These are phyloP conservation scores for Drosophila sproati DNA, from an alignment of 1,140 invertebrate species.

Conservation along the genomic window DNA sequence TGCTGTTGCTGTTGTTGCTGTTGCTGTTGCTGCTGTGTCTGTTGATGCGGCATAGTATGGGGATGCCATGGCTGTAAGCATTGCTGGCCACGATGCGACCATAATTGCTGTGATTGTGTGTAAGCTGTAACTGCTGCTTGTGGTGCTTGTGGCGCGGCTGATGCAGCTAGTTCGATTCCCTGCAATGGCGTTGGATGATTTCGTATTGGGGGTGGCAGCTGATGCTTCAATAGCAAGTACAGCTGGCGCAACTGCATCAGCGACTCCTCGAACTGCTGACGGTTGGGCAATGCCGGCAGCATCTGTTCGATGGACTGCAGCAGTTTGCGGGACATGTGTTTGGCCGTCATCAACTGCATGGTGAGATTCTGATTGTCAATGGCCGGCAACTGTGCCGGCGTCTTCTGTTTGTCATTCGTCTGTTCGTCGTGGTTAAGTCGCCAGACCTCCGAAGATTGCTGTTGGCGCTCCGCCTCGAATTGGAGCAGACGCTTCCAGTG, in stretches of 20 bases:
- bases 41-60: not conserved
- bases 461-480: conserved; percentile 29
- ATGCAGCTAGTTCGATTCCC: not conserved
- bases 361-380: conserved; percentile 7
- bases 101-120: not conserved
- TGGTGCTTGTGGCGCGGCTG: conserved; percentile 7
- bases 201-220: not conserved
- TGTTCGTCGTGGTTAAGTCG: conserved; percentile 1
- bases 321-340: conserved; percentile 21
- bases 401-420: conserved; percentile 8
- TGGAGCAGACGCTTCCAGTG: conserved; percentile 30
- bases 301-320: conserved; percentile 31
- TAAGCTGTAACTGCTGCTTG: not conserved
- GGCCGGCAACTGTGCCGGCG: no score
- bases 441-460: conserved; percentile 12
- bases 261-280: conserved; percentile 21
- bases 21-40: conserved; percentile 4
- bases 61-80: not conserved
- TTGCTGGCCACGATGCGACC: conserved; percentile 1
- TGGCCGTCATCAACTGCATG: conserved; percentile 8
- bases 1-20: not conserved
- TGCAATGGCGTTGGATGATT: no score
- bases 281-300: conserved; percentile 33
- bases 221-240: conserved; percentile 18
- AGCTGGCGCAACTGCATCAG: conserved; percentile 39